Evolutionary conservation across 2,797 vertebrate genomes (phyloP).

Genomic region (Taeniopygia guttata): DNA sequence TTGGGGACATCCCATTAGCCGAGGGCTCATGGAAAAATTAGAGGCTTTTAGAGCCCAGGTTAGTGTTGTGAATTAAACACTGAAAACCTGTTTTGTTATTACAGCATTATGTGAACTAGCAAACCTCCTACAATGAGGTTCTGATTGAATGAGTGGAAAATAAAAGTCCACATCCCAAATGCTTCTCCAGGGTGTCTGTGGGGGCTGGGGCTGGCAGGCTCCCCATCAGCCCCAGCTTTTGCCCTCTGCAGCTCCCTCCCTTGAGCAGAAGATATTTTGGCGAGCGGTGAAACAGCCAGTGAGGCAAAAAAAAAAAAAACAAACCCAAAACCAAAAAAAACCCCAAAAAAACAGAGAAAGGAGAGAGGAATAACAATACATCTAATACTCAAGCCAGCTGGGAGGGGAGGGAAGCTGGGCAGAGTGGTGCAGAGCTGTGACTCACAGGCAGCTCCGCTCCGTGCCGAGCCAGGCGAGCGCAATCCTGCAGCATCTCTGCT

Average conservation of each 20-base stretch:
- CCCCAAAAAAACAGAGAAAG: not conserved
- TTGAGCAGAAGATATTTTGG: not conserved
- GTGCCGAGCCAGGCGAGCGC: not conserved
- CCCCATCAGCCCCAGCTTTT: accelerated
- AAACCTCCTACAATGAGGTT: not conserved
- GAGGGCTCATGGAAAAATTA: not conserved
- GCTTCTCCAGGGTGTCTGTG: accelerated
- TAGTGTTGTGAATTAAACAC: not conserved
- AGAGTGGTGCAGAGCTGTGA: constrained; percentile 34
- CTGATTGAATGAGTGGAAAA: not conserved
- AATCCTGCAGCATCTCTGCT: not conserved
- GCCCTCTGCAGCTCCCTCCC: not conserved
- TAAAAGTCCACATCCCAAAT: not conserved
- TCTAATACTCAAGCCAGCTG: not conserved
- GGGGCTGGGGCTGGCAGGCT: not conserved
- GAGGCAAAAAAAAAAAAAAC: not conserved
- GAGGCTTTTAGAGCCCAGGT: not conserved
- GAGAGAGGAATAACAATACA: not conserved
- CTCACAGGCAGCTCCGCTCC: not conserved
- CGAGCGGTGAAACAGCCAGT: not conserved
- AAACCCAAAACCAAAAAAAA: too few relatives aligned
- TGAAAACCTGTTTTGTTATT: not conserved
- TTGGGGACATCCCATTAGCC: not conserved
- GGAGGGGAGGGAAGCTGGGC: not conserved
- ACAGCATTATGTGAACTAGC: not conserved